Percentiles rank a stretch among this genome's conserved stretches.
Evolutionary conservation across 2,888 invertebrate genomes (phyloP).

Genomic region (Phymatocera aterrima): DNA sequence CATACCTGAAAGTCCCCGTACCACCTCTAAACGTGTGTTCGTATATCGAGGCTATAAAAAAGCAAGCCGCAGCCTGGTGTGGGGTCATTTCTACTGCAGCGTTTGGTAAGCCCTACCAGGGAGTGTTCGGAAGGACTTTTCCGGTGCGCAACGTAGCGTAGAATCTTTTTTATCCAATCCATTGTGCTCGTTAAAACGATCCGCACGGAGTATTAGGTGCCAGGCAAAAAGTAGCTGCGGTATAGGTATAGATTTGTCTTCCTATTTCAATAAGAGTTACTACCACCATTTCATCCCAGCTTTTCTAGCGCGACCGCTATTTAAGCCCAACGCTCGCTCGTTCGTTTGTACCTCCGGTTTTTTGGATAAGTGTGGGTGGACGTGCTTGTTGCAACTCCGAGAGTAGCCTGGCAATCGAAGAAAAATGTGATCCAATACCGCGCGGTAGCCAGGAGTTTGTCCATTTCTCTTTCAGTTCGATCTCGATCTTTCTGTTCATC

Average conservation of each 20-base stretch:
- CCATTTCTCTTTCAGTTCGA: conserved; percentile 8
- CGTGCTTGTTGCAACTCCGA: conserved; percentile 31
- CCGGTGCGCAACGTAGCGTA: conserved; percentile 12
- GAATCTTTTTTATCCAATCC: conserved; percentile 5
- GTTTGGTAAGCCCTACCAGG: not conserved
- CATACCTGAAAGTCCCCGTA: not conserved
- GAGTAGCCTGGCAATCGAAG: conserved; percentile 2
- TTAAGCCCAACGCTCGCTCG: not conserved
- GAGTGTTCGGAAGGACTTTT: not conserved
- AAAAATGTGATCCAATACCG: conserved; percentile 39
- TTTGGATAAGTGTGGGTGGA: not conserved
- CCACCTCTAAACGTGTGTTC: not conserved
- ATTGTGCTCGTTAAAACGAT: conserved; percentile 13
- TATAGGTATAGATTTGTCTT: conserved; percentile 3
- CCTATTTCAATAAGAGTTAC: not conserved
- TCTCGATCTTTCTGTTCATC: conserved; percentile 7
- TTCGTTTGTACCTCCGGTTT: conserved; percentile 1
- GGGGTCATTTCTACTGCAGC: conserved; percentile 1
- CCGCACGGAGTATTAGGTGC: not conserved
- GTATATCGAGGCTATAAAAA: conserved; percentile 20
- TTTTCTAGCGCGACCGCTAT: not conserved
- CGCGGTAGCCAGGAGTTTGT: not conserved
- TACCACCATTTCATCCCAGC: conserved; percentile 18
- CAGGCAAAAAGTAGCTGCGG: not conserved
- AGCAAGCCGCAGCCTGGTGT: not conserved